Evolutionary conservation across 2,113 vertebrate genomes (phyloP).

Genomic region (Leucoraja erinaceus): DNA sequence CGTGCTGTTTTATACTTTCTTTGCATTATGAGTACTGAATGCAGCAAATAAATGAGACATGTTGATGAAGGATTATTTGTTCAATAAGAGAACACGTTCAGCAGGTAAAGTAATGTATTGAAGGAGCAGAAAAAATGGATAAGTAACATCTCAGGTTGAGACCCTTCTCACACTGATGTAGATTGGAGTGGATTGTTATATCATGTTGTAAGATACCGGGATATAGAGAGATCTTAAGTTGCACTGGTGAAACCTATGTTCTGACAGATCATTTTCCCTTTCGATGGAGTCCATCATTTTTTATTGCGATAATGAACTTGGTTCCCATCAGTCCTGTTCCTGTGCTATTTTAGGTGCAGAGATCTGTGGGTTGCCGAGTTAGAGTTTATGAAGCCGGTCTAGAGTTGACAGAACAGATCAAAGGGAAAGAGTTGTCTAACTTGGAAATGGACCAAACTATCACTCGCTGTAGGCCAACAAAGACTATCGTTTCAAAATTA

Average conservation of each 20-base stretch:
- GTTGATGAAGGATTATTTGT: no score
- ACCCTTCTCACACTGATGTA: no score
- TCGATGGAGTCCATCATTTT: neutral
- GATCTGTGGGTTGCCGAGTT: neutral
- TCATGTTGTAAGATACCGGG: neutral
- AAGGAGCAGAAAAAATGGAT: no score
- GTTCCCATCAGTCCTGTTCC: neutral
- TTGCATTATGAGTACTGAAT: no score
- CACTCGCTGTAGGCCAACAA: neutral
- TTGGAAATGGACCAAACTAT: neutral
- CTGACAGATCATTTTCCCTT: neutral
- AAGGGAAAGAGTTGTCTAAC: conserved; percentile 8
- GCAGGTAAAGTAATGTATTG: no score
- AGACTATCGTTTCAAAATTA: neutral
- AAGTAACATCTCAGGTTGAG: no score
- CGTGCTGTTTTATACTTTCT: no score
- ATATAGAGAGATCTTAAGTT: neutral
- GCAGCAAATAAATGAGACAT: no score
- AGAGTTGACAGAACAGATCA: neutral
- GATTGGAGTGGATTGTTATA: neutral
- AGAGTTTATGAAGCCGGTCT: neutral
- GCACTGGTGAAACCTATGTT: neutral
- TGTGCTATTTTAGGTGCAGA: neutral
- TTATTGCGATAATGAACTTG: neutral
- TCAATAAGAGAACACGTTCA: no score